Base-by-base conservation (phyloP, 1,140 invertebrate genomes). In the Drosophila parvula region DNA sequence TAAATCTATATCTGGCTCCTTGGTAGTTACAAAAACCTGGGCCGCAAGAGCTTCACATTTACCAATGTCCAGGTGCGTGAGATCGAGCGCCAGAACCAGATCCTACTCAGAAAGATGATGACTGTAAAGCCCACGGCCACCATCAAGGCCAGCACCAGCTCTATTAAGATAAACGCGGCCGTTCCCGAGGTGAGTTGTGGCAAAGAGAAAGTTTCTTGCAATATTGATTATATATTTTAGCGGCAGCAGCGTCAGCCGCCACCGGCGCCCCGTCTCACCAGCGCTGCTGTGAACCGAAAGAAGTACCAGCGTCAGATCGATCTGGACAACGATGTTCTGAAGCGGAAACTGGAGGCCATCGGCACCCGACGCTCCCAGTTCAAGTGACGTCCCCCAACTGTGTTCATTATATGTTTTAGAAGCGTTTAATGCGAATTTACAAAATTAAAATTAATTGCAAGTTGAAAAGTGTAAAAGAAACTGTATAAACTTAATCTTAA, bases 291-390 rank as follows among this genome's bases (percentile, higher is more conserved):
- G 0, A 92, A 92, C 68, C 78, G 91, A 0, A 92, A 90, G 59
- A 92, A 92, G 50, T 74, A 79, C 56, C 91, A 92, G 48, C 69
- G 84, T 0, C 90, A 92, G 73, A 91, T 92, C n/a, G 90, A 92
- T 57, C 14, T 88, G 58, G 91, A 92, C 53, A 92, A 92, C 56
- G 88, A 90, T 73, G 45, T 91, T 36, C 74, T 92, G 0, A 91
- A 90, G 53, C 76, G 90, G 28, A 91, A 92, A 55, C 67, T 92
- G 48, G 90, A 92, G 48, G 83, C 85, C 6, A 92, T 92, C 40
- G 74, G 88, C 34, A 47, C 74, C 2, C 69, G 91, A 11, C 80
- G 89, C 2, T 53, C 74, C 11, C 55, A 75, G 40, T 89, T 84
- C 41, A 84, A 88, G 47, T 88, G 73, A 86, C 18, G 34, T 16